A percentile compares a stretch with the other conserved stretches of the same genome.
Conservation (phyloP, 2,888 invertebrate species). For the Clistopyga incitator region DNA sequence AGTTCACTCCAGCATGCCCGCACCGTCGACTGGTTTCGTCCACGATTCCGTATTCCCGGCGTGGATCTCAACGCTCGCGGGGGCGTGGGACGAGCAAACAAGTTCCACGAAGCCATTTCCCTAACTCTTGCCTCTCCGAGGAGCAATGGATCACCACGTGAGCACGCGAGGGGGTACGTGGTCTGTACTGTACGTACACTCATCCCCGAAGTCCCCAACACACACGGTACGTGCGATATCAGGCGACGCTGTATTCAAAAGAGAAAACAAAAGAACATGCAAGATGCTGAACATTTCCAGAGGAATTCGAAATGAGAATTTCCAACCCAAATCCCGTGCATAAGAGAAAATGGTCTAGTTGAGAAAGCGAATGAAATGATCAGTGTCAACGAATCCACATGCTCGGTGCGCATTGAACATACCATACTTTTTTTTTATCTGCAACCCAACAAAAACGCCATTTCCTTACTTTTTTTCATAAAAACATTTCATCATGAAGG, state of each 20-base stretch:
- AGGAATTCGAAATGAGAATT: background rate
- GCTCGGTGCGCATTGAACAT: too few species aligned
- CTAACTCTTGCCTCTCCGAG: conserved; percentile 82
- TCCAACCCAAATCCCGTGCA: too few species aligned
- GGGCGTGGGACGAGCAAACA: conserved; percentile 78
- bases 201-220: conserved; percentile 43
- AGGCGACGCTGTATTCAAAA: background rate
- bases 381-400: too few species aligned
- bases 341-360: too few species aligned
- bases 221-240: conserved; percentile 51
- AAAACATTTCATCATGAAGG: too few species aligned
- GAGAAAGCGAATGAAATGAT: too few species aligned
- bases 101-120: conserved; percentile 84
- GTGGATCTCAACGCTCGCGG: conserved; percentile 69
- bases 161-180: conserved; percentile 71
- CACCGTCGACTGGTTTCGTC: conserved; percentile 26
- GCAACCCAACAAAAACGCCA: too few species aligned
- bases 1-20: conserved; percentile 60
- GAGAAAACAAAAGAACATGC: background rate
- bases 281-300: conserved; percentile 17
- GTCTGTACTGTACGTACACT: conserved; percentile 60
- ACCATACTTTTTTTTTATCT: too few species aligned
- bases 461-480: too few species aligned
- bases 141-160: conserved; percentile 83
- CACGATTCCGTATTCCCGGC: conserved; percentile 81